Base-by-base conservation (phyloP, 1,140 invertebrate species). In the Drosophila bocki region DNA sequence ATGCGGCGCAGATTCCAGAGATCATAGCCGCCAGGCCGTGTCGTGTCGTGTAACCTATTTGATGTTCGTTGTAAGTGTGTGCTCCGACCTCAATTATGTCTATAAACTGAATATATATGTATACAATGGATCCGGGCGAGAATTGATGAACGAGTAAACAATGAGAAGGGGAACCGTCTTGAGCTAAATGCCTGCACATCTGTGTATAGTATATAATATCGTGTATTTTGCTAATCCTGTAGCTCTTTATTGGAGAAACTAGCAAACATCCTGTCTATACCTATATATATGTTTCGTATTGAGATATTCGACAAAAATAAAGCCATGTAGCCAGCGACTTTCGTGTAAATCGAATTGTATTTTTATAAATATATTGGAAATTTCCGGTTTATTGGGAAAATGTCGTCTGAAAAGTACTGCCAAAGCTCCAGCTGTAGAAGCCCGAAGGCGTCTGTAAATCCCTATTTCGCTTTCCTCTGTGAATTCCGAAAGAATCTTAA, bases 1-100 rank as follows among this genome's bases (percentile, higher is more conserved):
- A 54, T 74, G 62, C 69, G 57, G 68, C 57, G 29, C 42, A 17
- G 26, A 67, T 54, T 57, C 64, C 41, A 26, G 19, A 56, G 64
- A 58, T 71, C 69, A 48, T 54, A 75, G 72, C 56, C 61, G 60
- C 54, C 67, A 56, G 70, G 35, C 47, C 19, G 13, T 48, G 13
- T 15, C 22, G 50, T 82, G 61, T 47, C 70, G 57, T 82, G 65
- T 87, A 80, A 82, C 51, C 70, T 68, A 88, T 83, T 68, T 72
- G 83, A 80, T 88, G 84, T 88, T 81, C 83, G 58, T 80, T 78
- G 74, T 75, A 78, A 86, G 72, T 82, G 75, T 82, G 70, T 79
- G 64, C 81, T 56, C 53, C 82, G 85, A 88, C 86, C 85, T 88
- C 85, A 88, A 88, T 88, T 90, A 88, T 76, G 85, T 88, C 85